Base-by-base conservation (phyloP, 1,140 invertebrate species). In the Bacillus rossius region DNA sequence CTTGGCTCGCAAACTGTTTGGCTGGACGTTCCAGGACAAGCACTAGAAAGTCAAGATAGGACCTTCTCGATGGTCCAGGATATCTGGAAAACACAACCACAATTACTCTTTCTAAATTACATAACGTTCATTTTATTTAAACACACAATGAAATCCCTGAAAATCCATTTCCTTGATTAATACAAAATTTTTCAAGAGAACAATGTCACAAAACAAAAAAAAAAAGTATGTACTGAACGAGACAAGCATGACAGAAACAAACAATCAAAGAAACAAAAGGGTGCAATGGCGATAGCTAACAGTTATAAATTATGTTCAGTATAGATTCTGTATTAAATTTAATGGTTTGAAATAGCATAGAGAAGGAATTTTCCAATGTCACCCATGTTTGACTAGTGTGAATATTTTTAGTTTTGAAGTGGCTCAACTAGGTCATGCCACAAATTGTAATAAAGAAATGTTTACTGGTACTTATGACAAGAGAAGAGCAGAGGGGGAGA, bases 1-100 rank as follows among this genome's bases (percentile, higher is more conserved):
- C 10, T 34, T 34, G 29, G 29, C 29, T 34, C 29, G 29, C n/a
- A 34, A 34, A 34, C 29, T 34, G 29, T 34, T 34, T 34, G 10
- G 29, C 29, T 34, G 29, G 10, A 34, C 10, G 10, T 7, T 7
- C 10, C 29, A 10, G 5, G 10, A 34, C 22, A 20, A 37, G 3
- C 22, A 69, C 76, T 88, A 94, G 77, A 94, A 94, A 53, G 91
- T 93, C 66, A 94, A 74, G 69, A 92, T 91, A 17, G 91, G 90
- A 64, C 88, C 88, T 75, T 92, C 89, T 71, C 88, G 84, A 73
- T 89, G 87, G 75, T 92, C 90, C 69, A 93, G 72, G 60, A 92
- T 88, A 80, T 92, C 89, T 93, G 80, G 38, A 81, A 82, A 69
- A 65, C 61, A 68, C 66, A 69, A 61, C 62, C 58, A 69, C 57